Conservation (phyloP, 2,797 vertebrate species). For the Spatula versicolor region DNA sequence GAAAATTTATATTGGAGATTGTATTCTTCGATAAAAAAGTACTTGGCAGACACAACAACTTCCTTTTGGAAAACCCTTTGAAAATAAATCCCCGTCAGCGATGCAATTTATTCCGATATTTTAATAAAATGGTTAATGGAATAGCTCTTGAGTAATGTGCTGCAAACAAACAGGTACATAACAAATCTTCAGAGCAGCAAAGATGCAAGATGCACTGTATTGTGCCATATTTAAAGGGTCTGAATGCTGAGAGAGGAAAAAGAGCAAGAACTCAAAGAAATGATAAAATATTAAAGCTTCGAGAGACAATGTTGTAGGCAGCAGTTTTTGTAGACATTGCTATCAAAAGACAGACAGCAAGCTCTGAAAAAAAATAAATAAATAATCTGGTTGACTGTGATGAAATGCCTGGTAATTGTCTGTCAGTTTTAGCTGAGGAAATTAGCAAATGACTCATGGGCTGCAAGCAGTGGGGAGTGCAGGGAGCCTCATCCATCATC, state of each 20-base stretch:
- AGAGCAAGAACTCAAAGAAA: neutral
- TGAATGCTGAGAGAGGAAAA: neutral
- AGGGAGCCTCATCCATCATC: conserved; percentile 38
- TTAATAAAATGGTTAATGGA: neutral
- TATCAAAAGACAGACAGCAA: neutral
- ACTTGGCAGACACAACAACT: neutral
- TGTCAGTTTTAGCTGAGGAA: conserved; percentile 51
- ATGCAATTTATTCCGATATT: neutral
- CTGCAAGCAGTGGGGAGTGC: neutral
- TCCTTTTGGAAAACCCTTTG: neutral
- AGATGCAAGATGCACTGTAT: accelerated
- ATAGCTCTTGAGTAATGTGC: neutral
- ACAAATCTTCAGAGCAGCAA: neutral
- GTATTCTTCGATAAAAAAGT: neutral
- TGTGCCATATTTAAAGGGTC: neutral
- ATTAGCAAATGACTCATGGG: conserved; percentile 32
- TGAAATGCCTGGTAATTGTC: conserved; percentile 28
- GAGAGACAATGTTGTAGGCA: neutral
- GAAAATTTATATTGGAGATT: neutral
- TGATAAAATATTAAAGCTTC: conserved; percentile 17
- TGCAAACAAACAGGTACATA: neutral
- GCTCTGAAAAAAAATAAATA: neutral
- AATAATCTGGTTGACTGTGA: neutral
- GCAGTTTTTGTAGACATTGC: neutral
- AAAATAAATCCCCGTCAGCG: neutral